Percentiles rank a stretch among this genome's conserved stretches.
Conservation (phyloP, 1,140 invertebrate genomes). For the Diachasma alloeum region DNA sequence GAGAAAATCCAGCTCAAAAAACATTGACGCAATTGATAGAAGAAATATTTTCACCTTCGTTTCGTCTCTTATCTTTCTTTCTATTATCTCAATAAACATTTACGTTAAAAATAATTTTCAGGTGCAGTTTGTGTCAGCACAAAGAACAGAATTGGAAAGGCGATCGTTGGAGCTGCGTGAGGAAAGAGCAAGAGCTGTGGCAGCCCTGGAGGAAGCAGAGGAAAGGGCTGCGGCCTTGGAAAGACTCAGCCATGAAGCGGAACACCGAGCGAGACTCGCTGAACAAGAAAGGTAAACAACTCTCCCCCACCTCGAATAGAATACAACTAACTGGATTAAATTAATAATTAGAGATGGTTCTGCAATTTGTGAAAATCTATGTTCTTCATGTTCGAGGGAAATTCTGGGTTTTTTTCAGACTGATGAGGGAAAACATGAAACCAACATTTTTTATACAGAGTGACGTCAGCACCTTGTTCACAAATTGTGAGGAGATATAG, state of each 20-base stretch:
- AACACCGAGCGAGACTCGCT: slow-evolving; percentile 63
- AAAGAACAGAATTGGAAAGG: slow-evolving; percentile 85
- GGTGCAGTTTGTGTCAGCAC: slow-evolving; percentile 83
- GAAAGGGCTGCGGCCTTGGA: slow-evolving; percentile 88
- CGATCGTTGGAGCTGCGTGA: slow-evolving; percentile 75
- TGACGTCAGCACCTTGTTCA: no score
- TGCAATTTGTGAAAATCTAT: no score
- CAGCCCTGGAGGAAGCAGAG: slow-evolving; percentile 86
- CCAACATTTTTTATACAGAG: no score
- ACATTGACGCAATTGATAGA: no score
- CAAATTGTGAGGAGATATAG: no score
- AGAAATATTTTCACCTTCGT: no score
- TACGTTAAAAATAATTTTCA: slow-evolving; percentile 46
- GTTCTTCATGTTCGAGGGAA: no score
- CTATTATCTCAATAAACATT: no score
- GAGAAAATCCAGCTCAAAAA: no score
- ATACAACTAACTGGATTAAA: neutral
- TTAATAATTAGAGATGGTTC: neutral
- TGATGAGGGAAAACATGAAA: no score
- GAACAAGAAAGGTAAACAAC: slow-evolving; percentile 63
- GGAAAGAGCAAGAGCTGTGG: slow-evolving; percentile 81
- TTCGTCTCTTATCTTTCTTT: no score
- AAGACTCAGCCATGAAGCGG: slow-evolving; percentile 85
- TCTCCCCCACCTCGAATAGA: neutral
- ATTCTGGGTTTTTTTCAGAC: no score